A percentile compares a stretch with the other conserved stretches of the same genome.
Evolutionary conservation across 2,113 vertebrate genomes (phyloP).

Genomic region (Helogale parvula): DNA sequence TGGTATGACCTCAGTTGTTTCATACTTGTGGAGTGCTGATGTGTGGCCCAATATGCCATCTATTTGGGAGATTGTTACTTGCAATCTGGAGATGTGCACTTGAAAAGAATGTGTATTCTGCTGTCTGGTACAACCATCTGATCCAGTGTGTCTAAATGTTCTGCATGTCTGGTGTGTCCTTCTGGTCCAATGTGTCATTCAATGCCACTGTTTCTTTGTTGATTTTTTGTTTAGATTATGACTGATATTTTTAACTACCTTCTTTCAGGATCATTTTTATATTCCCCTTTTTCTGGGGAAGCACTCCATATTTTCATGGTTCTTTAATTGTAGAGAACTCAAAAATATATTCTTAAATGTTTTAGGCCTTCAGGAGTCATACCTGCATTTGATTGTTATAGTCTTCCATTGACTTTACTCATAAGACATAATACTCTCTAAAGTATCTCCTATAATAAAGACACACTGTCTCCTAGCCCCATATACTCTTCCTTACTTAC

Average conservation of each 20-base stretch:
- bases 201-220: too few species aligned
- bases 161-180: too few species aligned
- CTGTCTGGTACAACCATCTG: too few species aligned
- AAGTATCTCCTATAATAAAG: neutral
- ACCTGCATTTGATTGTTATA: neutral
- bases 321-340: neutral
- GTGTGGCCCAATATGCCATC: too few species aligned
- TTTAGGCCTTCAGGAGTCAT: neutral
- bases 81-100: too few species aligned
- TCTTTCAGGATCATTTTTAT: neutral
- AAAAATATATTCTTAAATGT: neutral
- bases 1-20: too few species aligned
- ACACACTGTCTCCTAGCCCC: neutral
- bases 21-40: too few species aligned
- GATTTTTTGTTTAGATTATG: too few species aligned
- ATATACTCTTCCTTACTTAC: neutral
- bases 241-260: neutral
- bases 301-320: neutral
- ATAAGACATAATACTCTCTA: neutral
- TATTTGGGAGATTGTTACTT: too few species aligned
- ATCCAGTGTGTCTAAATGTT: too few species aligned
- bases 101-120: too few species aligned
- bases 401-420: neutral
- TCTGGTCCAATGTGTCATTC: too few species aligned
- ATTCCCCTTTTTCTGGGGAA: neutral